Conservation (phyloP, 2,113 vertebrate genomes). For the Haplotaxodon microlepis region DNA sequence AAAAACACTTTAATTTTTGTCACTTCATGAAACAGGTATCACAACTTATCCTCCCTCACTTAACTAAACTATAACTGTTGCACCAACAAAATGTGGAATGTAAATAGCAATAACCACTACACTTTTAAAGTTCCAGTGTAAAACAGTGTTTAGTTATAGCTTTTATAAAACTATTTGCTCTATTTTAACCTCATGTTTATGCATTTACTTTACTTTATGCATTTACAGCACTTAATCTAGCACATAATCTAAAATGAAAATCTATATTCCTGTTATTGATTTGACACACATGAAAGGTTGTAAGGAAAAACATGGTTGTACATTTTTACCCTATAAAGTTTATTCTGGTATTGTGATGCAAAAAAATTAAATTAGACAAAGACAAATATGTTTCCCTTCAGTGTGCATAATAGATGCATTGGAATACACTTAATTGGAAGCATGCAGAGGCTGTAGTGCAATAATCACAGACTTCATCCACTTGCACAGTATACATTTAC, state of each 20-base stretch:
- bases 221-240: not conserved
- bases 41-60: not conserved
- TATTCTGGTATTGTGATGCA: not conserved
- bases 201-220: not conserved
- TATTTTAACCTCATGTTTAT: not conserved
- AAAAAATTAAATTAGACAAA: not conserved
- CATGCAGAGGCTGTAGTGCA: not conserved
- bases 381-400: not conserved
- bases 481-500: slow-evolving; percentile 20
- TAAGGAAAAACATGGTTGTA: not conserved
- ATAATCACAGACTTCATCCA: slow-evolving; percentile 31
- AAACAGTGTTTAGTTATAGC: not conserved
- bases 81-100: not conserved
- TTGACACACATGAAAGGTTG: not conserved
- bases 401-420: not conserved
- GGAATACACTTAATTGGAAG: not conserved
- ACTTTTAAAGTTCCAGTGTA: not conserved
- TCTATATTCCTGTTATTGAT: not conserved
- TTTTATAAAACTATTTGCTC: not conserved
- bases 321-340: not conserved
- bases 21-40: not conserved
- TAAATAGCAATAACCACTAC: not conserved
- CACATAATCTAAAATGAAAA: not conserved
- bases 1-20: not conserved
- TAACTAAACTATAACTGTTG: not conserved